phyloP scores from a whole-genome alignment of 2,113 vertebrate species.

The Xenotilapia leptura region DNA sequence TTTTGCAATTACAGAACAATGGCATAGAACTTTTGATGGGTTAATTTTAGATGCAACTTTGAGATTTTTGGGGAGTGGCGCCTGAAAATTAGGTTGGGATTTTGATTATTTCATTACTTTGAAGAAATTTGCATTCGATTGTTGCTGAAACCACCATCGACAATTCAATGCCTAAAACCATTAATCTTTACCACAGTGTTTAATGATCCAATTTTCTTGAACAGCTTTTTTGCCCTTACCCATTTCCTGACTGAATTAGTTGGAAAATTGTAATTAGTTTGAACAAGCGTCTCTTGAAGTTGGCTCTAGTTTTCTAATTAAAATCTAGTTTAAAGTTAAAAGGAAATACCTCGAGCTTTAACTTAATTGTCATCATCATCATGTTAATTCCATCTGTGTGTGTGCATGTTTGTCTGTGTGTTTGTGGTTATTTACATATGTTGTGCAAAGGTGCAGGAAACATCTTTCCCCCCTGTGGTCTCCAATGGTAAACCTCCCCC shows the following conservation, averaged over 20 bases:
- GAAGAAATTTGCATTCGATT: background rate
- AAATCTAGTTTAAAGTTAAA: background rate
- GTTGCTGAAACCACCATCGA: background rate
- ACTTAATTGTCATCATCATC: background rate
- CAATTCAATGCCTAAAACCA: conserved; percentile 7
- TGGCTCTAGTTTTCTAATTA: background rate
- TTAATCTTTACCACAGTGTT: background rate
- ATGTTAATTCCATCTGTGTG: conserved; percentile 7
- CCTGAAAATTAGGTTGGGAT: background rate
- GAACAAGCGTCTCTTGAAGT: background rate
- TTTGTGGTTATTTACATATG: conserved; percentile 13
- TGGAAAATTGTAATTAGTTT: conserved; percentile 7
- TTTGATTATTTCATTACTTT: background rate
- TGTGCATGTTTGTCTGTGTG: conserved; percentile 14
- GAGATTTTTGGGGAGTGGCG: background rate
- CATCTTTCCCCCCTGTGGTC: conserved; percentile 7
- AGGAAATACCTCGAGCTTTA: background rate
- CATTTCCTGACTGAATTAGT: conserved; percentile 35
- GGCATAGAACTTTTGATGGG: background rate
- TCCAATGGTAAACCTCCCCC: conserved; percentile 33
- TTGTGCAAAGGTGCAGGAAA: conserved; percentile 57
- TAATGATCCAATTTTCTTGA: conserved; percentile 26
- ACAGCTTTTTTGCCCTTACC: background rate
- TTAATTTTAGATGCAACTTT: background rate
- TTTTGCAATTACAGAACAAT: background rate